Evolutionary conservation across 92 coral and sea anemone genomes (phyloP), one percentile per base, ranked within the genome.

Genomic region (Zoanthus solanderi): DNA sequence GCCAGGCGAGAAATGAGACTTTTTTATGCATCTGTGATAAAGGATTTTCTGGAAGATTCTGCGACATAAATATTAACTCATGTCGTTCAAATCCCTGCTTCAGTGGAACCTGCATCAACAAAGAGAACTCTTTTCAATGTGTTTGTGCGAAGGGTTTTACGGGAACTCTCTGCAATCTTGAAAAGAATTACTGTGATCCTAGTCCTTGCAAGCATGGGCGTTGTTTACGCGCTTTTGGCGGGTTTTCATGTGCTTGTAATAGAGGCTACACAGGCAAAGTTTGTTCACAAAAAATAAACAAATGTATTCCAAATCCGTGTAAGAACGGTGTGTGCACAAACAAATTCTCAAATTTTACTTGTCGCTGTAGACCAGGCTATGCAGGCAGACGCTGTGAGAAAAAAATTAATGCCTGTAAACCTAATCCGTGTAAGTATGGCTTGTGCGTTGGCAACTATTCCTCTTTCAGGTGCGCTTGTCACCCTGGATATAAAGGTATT

Each of bases 381-480:
- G 83, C 93, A 67, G 94, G 91, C 7, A 85, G 63, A 13, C 82
- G 85, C 28, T 96, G 98, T 74, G 94, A 96, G 48, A 86, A 63
- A 50, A 88, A 65, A 28, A n/a, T 72, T 7, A 69, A 88, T 89
- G 45, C 47, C 45, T 95, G 98, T 72, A 44, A n/a, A 50, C 90
- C 96, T 42, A 93, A 87, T 79, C 97, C 96, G 2, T 95, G 99
- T 78, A 87, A 83, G 12, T 91, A 96, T 72, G 96, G 96, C 7
- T 32, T 83, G 74, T 94, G 99, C 58, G 53, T 90, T 11, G 31
- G 73, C 42, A 50, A 50, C 6, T 65, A 61, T 45, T 31, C 72
- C 29, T 87, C 95, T 14, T 91, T 91, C 71, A 74, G 78, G 31
- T 96, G 98, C 58, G 76, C 56, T 37, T 96, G 98, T 79, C 79